Evolutionary conservation across 2,888 invertebrate genomes (phyloP).

Genomic region (Agrochola circellaris): DNA sequence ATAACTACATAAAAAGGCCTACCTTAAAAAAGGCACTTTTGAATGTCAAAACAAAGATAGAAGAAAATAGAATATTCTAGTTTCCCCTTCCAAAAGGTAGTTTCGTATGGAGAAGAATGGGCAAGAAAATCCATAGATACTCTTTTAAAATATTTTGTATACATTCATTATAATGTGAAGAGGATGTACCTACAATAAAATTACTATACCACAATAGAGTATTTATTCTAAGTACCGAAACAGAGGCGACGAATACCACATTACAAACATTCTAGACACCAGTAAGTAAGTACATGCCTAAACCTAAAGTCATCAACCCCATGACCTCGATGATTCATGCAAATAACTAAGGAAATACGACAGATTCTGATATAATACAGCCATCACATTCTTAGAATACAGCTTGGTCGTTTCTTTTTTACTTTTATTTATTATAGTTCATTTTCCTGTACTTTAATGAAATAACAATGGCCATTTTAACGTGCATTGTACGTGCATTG

Average conservation of each 20-base stretch:
- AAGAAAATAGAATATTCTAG: neutral
- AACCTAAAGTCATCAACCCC: conserved; percentile 34
- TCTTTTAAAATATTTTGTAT: neutral
- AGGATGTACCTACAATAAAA: neutral
- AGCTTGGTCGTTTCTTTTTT: neutral
- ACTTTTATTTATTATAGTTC: neutral
- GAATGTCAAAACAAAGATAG: neutral
- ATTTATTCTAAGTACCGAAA: neutral
- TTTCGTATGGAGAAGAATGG: neutral
- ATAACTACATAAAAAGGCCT: no score
- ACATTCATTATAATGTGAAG: neutral
- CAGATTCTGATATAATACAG: conserved; percentile 13
- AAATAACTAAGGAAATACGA: neutral
- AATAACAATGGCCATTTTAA: neutral
- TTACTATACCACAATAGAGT: neutral
- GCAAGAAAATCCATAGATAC: neutral
- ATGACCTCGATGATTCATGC: conserved; percentile 50
- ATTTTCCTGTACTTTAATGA: conserved; percentile 17
- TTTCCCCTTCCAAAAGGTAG: no score
- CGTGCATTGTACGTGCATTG: neutral
- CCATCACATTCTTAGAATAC: conserved; percentile 30
- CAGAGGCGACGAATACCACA: neutral
- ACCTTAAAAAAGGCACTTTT: neutral
- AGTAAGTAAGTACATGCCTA: neutral
- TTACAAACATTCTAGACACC: neutral